Percentiles rank a stretch among this genome's conserved stretches.
phyloP scores from a whole-genome alignment of 2,797 vertebrate species.

The Chaenodraco wilsoni region DNA sequence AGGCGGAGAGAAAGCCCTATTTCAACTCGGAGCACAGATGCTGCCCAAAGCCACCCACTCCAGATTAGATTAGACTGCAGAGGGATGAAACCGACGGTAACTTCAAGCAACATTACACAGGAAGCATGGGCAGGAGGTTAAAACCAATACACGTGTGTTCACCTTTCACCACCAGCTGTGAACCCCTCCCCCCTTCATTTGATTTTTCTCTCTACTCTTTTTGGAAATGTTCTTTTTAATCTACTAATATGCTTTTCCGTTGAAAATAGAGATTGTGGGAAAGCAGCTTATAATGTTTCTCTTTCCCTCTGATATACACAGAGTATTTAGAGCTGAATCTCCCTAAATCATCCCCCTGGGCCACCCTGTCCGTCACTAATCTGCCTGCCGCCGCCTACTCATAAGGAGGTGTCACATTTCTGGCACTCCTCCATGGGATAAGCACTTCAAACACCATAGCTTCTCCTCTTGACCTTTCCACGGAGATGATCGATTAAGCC shows the following conservation, averaged over 20 bases:
- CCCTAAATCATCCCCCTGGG: conserved; percentile 77
- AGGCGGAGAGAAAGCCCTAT: conserved; percentile 76
- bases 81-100: conserved; percentile 73
- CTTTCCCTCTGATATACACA: conserved; percentile 56
- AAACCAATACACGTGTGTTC: conserved; percentile 68
- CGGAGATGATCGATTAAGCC: conserved; percentile 80
- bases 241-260: conserved; percentile 76
- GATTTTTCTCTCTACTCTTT: conserved; percentile 16
- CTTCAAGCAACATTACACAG: conserved; percentile 72
- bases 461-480: conserved; percentile 82
- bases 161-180: conserved; percentile 51
- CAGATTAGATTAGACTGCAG: conserved; percentile 83
- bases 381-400: conserved; percentile 72
- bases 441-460: conserved; percentile 81
- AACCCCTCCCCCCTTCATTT: conserved; percentile 16
- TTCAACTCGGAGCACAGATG: conserved; percentile 81
- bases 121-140: conserved; percentile 63
- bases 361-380: conserved; percentile 82
- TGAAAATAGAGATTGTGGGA: conserved; percentile 68
- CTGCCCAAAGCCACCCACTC: conserved; percentile 78
- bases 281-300: conserved; percentile 65
- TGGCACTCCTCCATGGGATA: conserved; percentile 76
- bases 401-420: conserved; percentile 83
- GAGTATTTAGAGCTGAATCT: conserved; percentile 79
- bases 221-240: conserved; percentile 52